Conservation (phyloP, 2,797 vertebrate genomes). For the Lutjanus campechanus region DNA sequence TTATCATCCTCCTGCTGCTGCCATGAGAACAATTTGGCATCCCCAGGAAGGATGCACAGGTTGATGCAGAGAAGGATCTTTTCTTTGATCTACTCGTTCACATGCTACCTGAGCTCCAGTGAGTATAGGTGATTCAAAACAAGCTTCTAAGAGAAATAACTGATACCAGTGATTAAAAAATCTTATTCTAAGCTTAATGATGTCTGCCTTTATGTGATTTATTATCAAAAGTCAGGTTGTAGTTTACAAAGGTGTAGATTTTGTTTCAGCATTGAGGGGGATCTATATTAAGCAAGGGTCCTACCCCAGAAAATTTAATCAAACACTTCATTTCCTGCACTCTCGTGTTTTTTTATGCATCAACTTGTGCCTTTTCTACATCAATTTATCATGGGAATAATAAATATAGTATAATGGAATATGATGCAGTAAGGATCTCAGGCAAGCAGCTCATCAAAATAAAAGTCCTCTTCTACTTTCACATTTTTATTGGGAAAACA, state of each 20-base stretch:
- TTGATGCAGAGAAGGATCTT: not conserved
- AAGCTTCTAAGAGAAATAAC: not conserved
- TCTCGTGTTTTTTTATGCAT: no score
- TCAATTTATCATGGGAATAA: no score
- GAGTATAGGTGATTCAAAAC: not conserved
- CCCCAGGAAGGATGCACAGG: not conserved
- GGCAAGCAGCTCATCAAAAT: no score
- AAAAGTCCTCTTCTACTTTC: no score
- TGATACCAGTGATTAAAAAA: not conserved
- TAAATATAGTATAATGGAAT: no score
- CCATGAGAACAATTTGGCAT: not conserved
- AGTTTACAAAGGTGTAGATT: not conserved
- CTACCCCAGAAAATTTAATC: no score
- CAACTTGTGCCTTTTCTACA: no score
- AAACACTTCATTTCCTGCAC: no score
- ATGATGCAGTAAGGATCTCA: no score
- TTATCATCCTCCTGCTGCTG: not conserved
- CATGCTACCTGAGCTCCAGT: not conserved
- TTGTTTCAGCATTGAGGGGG: no score
- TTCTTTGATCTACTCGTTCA: not conserved
- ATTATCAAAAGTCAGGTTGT: not conserved
- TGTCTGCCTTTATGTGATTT: constrained; percentile 3
- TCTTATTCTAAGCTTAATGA: not conserved
- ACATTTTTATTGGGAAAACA: no score
- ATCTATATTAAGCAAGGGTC: no score